Base-by-base conservation (phyloP, 2,888 invertebrate genomes). In the Electrophaes corylata region DNA sequence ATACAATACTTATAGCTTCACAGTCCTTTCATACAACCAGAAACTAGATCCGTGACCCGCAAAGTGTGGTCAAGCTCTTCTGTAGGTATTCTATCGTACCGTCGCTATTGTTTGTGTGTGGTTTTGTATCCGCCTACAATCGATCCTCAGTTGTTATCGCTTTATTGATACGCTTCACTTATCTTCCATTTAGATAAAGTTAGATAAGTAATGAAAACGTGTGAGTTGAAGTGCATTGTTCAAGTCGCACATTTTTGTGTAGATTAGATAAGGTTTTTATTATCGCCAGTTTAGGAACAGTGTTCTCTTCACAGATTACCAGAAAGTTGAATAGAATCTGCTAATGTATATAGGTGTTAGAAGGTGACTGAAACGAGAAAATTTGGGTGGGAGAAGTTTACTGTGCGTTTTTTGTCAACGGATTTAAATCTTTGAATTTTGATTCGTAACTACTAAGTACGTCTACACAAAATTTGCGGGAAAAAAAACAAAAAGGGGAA, bases 31-130 rank as follows among this genome's bases (percentile, higher is more conserved):
- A n/a, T 35, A 44, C 6, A 44, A 43, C 35, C 35, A 37, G 20
- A 48, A 12, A 23, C 12, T 5, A 31, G 19, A 41, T 23, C 20
- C 5, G 11, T 44, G 75, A 71, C 63, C n/a, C 71, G 68, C 74
- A 71, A 65, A 57, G 43, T 79, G 75, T 67, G 79, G 81, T 81
- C 72, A 71, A 62, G 65, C 40, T 39, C 20, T 48, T 48, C 43
- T 18, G 12, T 69, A 14, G 0, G 19, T 69, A 69, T 65, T 72
- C 67, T 72, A 62, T 60, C 50, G 57, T 63, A 45, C 60, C 57
- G 59, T 66, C 10, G 43, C n/a, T 66, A 73, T 78, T 78, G 78
- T 78, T 72, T 70, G 58, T 64, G 33, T 54, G 52, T 41, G 53
- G 54, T 61, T 65, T 67, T 66, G 54, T 66, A 66, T 70, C 60